Percentiles rank a stretch among this genome's conserved stretches.
These are phyloP conservation scores for Geophilus truncorum DNA, from an alignment of 2,888 invertebrate genomes.

Conservation along the genomic window DNA sequence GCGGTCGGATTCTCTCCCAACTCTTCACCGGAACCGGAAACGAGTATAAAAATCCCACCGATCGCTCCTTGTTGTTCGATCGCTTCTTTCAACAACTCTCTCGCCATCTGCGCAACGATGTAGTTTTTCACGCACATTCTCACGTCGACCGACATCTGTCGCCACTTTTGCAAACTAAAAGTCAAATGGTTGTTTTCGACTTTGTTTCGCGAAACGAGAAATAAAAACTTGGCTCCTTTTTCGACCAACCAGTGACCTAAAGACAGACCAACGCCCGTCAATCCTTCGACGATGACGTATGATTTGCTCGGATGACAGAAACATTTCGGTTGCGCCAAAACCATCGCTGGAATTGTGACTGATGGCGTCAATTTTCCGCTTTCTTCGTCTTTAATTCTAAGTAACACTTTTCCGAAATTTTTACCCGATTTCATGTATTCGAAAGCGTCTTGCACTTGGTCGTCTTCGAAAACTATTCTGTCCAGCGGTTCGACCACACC, in stretches of 20 bases:
- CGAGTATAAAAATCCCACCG: background rate
- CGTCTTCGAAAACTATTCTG: constrained; percentile 76
- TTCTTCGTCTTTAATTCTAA: constrained; percentile 57
- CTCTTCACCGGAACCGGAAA: background rate
- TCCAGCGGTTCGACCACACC: constrained; percentile 88
- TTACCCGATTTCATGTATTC: constrained; percentile 92
- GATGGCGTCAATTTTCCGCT: constrained; percentile 33
- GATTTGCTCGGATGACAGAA: constrained; percentile 47
- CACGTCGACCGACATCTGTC: constrained; percentile 42
- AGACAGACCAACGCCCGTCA: constrained; percentile 55
- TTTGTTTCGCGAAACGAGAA: constrained; percentile 52
- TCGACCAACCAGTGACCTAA: constrained; percentile 50
- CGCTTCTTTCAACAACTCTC: background rate
- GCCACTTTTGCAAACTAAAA: constrained; percentile 49
- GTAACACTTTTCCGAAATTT: constrained; percentile 93
- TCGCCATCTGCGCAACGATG: background rate
- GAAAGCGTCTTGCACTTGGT: constrained; percentile 89
- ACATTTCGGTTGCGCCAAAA: constrained; percentile 48
- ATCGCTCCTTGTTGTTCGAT: background rate
- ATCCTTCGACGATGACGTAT: constrained; percentile 48
- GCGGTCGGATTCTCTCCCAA: constrained; percentile 71
- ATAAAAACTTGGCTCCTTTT: constrained; percentile 50
- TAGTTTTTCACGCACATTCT: background rate
- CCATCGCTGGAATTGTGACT: constrained; percentile 42
- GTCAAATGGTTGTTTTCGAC: constrained; percentile 52